A percentile compares a stretch with the other conserved stretches of the same genome.
These are phyloP conservation scores for Dinoponera quadriceps DNA, from an alignment of 1,140 invertebrate species.

Conservation along the genomic window DNA sequence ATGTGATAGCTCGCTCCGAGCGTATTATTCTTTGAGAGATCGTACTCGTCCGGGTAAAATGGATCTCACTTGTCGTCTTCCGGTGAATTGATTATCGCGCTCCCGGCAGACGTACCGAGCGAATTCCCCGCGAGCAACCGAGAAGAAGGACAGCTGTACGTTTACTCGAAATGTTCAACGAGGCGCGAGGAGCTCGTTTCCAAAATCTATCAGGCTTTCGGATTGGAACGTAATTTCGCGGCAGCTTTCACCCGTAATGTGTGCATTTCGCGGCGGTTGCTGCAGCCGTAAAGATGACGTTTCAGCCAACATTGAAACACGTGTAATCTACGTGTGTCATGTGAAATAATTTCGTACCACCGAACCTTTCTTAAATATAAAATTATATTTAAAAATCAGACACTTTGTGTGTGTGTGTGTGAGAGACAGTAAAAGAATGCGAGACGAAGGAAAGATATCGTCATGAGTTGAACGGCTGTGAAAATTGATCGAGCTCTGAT, in stretches of 20 bases:
- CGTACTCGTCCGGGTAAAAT: not conserved
- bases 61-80: constrained; percentile 18
- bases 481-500: constrained; percentile 14
- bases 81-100: constrained; percentile 41
- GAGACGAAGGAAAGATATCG: too few relatives aligned
- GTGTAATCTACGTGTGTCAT: not conserved
- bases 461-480: not conserved
- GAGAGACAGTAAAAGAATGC: too few relatives aligned
- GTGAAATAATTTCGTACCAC: too few relatives aligned
- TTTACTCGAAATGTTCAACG: constrained; percentile 39
- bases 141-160: constrained; percentile 24
- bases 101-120: not conserved
- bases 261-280: constrained; percentile 1
- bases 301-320: not conserved
- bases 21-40: constrained; percentile 38
- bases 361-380: too few relatives aligned
- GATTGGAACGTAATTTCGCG: constrained; percentile 35
- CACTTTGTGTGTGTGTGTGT: too few relatives aligned
- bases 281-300: not conserved
- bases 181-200: constrained; percentile 24
- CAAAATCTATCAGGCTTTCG: constrained; percentile 44
- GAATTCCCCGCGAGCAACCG: constrained; percentile 12
- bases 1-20: not conserved
- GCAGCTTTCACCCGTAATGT: not conserved
- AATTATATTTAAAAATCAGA: too few relatives aligned